Evolutionary conservation across 2,113 vertebrate genomes (phyloP).

Genomic region (Pangasianodon gigas): DNA sequence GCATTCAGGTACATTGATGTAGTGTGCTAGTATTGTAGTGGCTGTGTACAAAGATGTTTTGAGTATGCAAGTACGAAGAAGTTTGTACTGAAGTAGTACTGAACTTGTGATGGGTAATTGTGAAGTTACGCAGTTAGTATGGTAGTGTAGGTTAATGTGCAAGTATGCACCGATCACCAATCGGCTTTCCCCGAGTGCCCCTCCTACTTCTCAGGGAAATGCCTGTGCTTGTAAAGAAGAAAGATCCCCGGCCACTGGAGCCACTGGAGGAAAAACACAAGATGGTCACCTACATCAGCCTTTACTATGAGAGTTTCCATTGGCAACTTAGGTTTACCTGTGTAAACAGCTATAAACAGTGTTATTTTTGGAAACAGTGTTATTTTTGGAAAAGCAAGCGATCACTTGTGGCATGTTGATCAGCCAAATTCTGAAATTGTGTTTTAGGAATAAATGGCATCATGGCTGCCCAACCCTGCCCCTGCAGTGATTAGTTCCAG

Average conservation of each 20-base stretch:
- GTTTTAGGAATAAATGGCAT: slow-evolving; percentile 10
- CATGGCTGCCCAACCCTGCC: background rate
- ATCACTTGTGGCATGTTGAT: slow-evolving; percentile 36
- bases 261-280: background rate
- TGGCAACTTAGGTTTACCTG: slow-evolving; percentile 46
- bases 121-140: background rate
- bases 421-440: slow-evolving; percentile 1
- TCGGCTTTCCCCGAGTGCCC: slow-evolving; percentile 54
- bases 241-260: slow-evolving; percentile 45
- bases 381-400: slow-evolving; percentile 43
- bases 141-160: too few relatives aligned
- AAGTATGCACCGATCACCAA: slow-evolving; percentile 29
- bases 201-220: slow-evolving; percentile 58
- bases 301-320: slow-evolving; percentile 38
- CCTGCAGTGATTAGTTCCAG: slow-evolving; percentile 18
- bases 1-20: slow-evolving; percentile 78
- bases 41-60: background rate
- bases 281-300: slow-evolving; percentile 34
- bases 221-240: slow-evolving; percentile 58
- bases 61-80: background rate
- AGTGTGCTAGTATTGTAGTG: background rate
- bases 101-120: background rate
- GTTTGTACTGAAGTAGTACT: background rate
- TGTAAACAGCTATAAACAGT: slow-evolving; percentile 39
- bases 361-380: slow-evolving; percentile 49